Evolutionary conservation across 2,888 invertebrate species (phyloP).

Genomic region (Eugnorisma glareosa): DNA sequence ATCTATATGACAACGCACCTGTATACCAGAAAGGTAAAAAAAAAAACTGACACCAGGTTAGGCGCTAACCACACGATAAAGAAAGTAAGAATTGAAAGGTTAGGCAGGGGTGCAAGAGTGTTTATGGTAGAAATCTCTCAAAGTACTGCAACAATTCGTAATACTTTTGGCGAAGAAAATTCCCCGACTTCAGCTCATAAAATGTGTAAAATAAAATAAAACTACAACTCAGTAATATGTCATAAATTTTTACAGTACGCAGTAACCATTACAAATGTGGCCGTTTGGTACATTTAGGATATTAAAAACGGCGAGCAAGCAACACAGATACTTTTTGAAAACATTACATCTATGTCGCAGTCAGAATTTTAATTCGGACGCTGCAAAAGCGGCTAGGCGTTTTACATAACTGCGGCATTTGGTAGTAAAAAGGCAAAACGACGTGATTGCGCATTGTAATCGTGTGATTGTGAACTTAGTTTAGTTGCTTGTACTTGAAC

Average conservation of each 20-base stretch:
- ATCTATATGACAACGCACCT: neutral
- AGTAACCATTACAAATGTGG: conserved; percentile 38
- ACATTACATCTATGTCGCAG: conserved; percentile 52
- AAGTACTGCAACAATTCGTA: neutral
- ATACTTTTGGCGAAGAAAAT: conserved; percentile 7
- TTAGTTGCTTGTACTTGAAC: conserved; percentile 37
- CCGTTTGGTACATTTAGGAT: conserved; percentile 42
- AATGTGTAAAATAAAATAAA: conserved; percentile 32
- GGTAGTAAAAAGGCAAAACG: conserved; percentile 49
- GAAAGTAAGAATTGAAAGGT: too few relatives aligned
- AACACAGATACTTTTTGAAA: conserved; percentile 40
- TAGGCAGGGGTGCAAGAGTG: neutral
- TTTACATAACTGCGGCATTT: conserved; percentile 61
- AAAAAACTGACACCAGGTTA: too few relatives aligned
- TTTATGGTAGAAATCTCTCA: neutral
- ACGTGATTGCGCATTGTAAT: conserved; percentile 58
- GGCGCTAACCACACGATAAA: too few relatives aligned
- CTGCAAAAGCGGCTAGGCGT: conserved; percentile 47
- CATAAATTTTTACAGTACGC: conserved; percentile 39
- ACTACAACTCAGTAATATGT: conserved; percentile 15
- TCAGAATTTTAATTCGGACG: conserved; percentile 59
- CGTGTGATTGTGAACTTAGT: conserved; percentile 40
- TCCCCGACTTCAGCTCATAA: conserved; percentile 6
- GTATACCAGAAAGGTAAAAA: too few relatives aligned
- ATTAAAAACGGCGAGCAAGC: conserved; percentile 48